A percentile compares a stretch with the other conserved stretches of the same genome.
phyloP scores from a whole-genome alignment of 2,113 vertebrate genomes.

The Lophura nycthemera region DNA sequence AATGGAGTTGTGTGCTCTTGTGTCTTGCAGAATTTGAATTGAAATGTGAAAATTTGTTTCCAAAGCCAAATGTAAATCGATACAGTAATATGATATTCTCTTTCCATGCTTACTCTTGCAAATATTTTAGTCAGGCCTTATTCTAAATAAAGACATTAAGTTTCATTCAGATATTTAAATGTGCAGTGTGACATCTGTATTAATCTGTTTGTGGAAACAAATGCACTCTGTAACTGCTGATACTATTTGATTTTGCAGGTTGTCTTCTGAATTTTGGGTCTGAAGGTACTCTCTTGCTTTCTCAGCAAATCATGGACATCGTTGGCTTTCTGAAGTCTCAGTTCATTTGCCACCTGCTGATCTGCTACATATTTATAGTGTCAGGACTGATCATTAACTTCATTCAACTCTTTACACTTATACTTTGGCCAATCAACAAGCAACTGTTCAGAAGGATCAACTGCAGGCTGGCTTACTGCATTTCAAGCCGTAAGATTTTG shows the following conservation, averaged over 20 bases:
- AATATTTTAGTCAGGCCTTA: neutral
- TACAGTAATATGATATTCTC: neutral
- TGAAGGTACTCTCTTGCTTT: constrained; percentile 24
- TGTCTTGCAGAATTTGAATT: neutral
- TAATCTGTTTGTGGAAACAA: neutral
- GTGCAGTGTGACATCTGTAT: neutral
- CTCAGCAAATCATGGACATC: constrained; percentile 83
- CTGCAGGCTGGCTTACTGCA: constrained; percentile 90
- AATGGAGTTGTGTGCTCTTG: neutral
- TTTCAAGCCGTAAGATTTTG: constrained; percentile 90
- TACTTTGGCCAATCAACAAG: constrained; percentile 90
- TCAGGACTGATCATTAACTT: constrained; percentile 92
- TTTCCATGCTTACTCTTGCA: neutral
- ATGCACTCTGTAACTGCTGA: constrained; percentile 1
- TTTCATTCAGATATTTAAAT: neutral
- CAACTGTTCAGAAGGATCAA: constrained; percentile 92
- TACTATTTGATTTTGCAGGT: constrained; percentile 67
- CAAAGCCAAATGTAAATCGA: neutral
- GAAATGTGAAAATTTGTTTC: neutral
- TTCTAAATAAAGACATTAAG: neutral
- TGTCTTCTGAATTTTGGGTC: constrained; percentile 39
- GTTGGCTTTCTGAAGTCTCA: constrained; percentile 89
- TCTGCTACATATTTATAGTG: constrained; percentile 93
- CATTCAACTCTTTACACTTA: constrained; percentile 88
- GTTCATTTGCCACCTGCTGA: constrained; percentile 90